Evolutionary conservation across 2,888 invertebrate species (phyloP).

Genomic region (Omphaloscelis lunosa): DNA sequence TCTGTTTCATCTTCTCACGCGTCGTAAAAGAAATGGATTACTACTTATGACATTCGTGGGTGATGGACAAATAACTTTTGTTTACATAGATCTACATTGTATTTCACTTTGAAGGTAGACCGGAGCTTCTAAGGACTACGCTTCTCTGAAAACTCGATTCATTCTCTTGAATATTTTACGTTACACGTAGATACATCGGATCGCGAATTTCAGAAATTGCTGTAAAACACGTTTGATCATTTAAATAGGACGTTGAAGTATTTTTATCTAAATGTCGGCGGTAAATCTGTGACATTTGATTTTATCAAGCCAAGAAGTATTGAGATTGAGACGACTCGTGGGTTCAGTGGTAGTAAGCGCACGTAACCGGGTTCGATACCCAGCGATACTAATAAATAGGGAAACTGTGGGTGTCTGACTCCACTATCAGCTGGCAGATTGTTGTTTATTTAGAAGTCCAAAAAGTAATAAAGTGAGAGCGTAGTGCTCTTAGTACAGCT

Average conservation of each 20-base stretch:
- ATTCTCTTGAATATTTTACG: constrained; percentile 17
- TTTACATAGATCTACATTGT: constrained; percentile 1
- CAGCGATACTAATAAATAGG: background rate
- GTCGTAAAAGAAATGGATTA: constrained; percentile 34
- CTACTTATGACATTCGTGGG: background rate
- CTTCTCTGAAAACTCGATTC: constrained; percentile 44
- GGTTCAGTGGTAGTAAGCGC: constrained; percentile 12
- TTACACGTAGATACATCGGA: background rate
- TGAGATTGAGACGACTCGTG: background rate
- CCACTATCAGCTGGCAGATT: background rate
- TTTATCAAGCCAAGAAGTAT: constrained; percentile 27
- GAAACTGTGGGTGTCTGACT: background rate
- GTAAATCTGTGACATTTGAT: constrained; percentile 19
- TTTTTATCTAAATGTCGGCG: constrained; percentile 39
- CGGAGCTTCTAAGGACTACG: background rate
- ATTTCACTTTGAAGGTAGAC: background rate
- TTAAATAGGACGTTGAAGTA: constrained; percentile 39
- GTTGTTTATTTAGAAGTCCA: constrained; percentile 5
- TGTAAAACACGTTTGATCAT: constrained; percentile 17
- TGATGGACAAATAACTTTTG: constrained; percentile 3
- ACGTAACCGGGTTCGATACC: constrained; percentile 35
- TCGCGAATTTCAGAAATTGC: constrained; percentile 12
- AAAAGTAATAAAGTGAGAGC: background rate
- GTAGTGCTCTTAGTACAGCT: background rate
- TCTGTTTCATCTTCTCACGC: constrained; percentile 6